Conservation (phyloP, 1,140 invertebrate species). For the Trichonephila inaurata region DNA sequence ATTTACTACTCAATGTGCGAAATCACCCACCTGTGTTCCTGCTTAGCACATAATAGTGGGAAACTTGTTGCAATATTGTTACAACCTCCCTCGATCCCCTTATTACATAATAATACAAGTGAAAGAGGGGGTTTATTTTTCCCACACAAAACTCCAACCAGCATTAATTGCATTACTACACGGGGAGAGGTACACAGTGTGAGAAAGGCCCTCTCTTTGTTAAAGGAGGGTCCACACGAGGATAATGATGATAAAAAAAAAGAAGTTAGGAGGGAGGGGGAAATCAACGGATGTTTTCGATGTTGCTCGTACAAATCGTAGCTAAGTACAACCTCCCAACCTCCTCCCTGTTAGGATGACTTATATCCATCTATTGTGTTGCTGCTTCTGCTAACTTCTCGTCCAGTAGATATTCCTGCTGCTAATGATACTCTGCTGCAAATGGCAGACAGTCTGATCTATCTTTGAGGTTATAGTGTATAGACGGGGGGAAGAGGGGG, state of each 20-base stretch:
- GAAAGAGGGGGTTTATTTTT: slow-evolving; percentile 1
- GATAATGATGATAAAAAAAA: slow-evolving; percentile 65
- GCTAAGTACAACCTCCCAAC: slow-evolving; percentile 39
- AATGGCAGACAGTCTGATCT: slow-evolving; percentile 66
- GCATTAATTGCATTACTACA: slow-evolving; percentile 58
- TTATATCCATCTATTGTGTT: slow-evolving; percentile 66
- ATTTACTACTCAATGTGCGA: not conserved
- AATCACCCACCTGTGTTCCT: slow-evolving; percentile 25
- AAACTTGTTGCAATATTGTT: slow-evolving; percentile 44
- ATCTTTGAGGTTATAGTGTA: slow-evolving; percentile 38
- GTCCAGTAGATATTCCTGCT: slow-evolving; percentile 10
- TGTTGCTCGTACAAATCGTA: slow-evolving; percentile 67
- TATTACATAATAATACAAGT: slow-evolving; percentile 32
- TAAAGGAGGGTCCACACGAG: not conserved
- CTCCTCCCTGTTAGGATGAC: slow-evolving; percentile 31
- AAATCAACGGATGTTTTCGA: slow-evolving; percentile 69
- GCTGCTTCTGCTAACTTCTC: slow-evolving; percentile 53
- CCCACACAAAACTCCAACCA: slow-evolving; percentile 20
- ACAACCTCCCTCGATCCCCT: not conserved
- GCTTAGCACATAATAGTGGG: slow-evolving; percentile 41
- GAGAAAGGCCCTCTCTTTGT: slow-evolving; percentile 7
- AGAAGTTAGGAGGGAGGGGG: slow-evolving; percentile 2
- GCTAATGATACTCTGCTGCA: slow-evolving; percentile 69
- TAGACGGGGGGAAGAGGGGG: not conserved
- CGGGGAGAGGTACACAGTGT: not conserved